These are phyloP conservation scores for Limnothrissa miodon DNA, from an alignment of 2,113 vertebrate species.

Conservation along the genomic window DNA sequence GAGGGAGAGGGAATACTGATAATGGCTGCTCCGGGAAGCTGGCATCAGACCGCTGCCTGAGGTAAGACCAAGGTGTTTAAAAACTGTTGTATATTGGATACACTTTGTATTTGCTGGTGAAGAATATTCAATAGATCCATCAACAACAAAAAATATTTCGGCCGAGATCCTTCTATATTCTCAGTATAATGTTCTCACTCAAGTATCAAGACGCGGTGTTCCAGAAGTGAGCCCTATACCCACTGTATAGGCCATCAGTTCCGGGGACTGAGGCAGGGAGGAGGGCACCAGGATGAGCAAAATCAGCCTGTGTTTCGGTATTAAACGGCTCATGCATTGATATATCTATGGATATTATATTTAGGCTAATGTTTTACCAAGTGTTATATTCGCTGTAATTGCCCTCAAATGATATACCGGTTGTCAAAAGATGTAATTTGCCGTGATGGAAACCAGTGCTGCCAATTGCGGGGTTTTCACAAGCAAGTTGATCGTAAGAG, in stretches of 20 bases:
- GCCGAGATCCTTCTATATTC: neutral
- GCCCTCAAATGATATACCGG: neutral
- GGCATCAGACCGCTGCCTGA: slow-evolving; percentile 72
- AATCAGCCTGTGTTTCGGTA: slow-evolving; percentile 34
- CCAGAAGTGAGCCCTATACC: slow-evolving; percentile 20
- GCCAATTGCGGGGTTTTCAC: slow-evolving; percentile 14
- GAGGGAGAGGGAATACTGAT: slow-evolving; percentile 67
- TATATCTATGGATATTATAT: neutral
- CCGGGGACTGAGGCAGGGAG: slow-evolving; percentile 33
- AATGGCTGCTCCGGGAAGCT: slow-evolving; percentile 75
- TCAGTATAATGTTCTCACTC: neutral
- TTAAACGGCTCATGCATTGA: slow-evolving; percentile 35
- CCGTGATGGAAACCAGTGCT: slow-evolving; percentile 29
- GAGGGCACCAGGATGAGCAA: slow-evolving; percentile 13
- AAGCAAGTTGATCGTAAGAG: neutral
- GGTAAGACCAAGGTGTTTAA: slow-evolving; percentile 60
- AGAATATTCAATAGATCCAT: neutral
- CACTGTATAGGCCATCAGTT: slow-evolving; percentile 39
- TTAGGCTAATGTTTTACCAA: neutral
- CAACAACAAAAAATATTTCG: neutral
- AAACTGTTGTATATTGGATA: slow-evolving; percentile 10
- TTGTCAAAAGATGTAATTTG: slow-evolving; percentile 29
- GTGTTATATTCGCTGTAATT: neutral
- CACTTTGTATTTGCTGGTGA: neutral
- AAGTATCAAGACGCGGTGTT: slow-evolving; percentile 32